Evolutionary conservation across 1,140 invertebrate genomes (phyloP).

Genomic region (Procambarus virginalis): DNA sequence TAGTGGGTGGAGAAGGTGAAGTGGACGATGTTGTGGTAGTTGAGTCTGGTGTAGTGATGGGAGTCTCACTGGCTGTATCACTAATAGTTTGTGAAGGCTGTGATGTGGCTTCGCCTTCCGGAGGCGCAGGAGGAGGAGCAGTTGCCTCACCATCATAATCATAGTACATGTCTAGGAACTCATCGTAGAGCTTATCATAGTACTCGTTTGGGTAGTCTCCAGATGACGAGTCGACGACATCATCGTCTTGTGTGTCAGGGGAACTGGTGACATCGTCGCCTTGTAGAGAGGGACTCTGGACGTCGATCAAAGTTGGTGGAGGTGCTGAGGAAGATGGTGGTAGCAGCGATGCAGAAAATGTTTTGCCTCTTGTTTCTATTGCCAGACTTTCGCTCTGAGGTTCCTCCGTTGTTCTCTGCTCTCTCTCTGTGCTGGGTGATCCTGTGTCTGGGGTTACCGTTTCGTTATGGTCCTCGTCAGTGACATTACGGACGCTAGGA

Average conservation of each 20-base stretch:
- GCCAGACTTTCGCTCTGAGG: neutral
- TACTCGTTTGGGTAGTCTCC: conserved; percentile 11
- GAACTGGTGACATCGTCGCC: neutral
- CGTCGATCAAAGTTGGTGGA: neutral
- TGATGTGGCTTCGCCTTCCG: too few relatives aligned
- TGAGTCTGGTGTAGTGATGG: neutral
- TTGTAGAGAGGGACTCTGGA: neutral
- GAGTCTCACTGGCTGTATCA: neutral
- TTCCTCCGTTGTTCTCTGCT: too few relatives aligned
- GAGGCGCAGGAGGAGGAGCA: neutral
- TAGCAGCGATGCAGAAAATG: neutral
- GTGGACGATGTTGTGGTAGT: neutral
- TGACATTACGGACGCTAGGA: conserved; percentile 10
- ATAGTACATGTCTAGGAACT: conserved; percentile 57
- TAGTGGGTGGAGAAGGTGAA: neutral
- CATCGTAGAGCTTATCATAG: conserved; percentile 55
- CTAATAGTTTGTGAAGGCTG: neutral
- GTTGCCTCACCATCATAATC: neutral
- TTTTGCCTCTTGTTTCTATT: neutral
- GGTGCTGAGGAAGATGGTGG: neutral
- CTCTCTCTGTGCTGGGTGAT: neutral
- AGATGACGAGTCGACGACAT: neutral
- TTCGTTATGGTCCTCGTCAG: neutral
- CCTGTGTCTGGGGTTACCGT: neutral
- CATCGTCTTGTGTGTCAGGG: neutral